Conservation (phyloP, 2,113 vertebrate genomes). For the Tachysurus fulvidraco region DNA sequence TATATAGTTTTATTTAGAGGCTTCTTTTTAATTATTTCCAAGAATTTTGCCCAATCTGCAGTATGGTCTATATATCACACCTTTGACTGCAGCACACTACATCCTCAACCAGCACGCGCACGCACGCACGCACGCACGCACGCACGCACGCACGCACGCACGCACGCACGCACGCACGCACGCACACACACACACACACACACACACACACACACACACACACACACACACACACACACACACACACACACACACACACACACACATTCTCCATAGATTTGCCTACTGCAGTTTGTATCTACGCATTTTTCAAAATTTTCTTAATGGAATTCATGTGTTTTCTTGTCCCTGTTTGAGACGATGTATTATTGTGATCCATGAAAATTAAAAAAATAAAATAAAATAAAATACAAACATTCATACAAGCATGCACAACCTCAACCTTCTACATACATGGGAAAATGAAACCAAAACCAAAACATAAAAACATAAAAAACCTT, state of each 20-base stretch:
- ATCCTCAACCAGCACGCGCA: neutral
- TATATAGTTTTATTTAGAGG: neutral
- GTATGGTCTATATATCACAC: neutral
- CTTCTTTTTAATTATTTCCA: neutral
- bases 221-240: neutral
- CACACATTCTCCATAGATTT: neutral
- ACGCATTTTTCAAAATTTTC: neutral
- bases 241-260: neutral
- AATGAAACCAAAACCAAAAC: neutral
- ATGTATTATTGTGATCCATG: neutral
- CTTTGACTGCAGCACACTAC: neutral
- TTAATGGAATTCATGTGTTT: neutral
- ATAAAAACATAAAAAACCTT: neutral
- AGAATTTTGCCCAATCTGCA: neutral
- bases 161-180: no score
- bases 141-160: neutral
- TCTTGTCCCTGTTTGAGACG: neutral
- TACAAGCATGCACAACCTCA: neutral
- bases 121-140: neutral
- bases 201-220: no score
- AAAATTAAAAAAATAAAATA: neutral
- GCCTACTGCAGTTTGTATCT: neutral
- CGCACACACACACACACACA: neutral
- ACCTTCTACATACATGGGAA: neutral
- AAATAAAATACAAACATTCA: neutral